Percentiles rank a stretch among this genome's conserved stretches.
Conservation (phyloP, 35 echinoderm and acorn worm genomes). For the Chiridota heheva region DNA sequence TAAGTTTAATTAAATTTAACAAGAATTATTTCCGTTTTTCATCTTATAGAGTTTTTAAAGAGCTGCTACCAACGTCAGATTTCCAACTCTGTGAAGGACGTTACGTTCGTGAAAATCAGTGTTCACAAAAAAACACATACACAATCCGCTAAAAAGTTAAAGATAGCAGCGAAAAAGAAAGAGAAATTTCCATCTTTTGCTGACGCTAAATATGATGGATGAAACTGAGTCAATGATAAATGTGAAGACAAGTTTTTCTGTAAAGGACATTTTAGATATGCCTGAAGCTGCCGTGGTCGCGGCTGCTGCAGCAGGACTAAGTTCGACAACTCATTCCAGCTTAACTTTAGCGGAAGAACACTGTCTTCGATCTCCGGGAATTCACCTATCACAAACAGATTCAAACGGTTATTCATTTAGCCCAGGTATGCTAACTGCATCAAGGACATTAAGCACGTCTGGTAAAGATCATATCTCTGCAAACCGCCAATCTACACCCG, state of each 20-base stretch:
- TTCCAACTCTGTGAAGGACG: too few species aligned
- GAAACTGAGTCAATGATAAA: slow-evolving; percentile 87
- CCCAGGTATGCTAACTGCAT: background rate
- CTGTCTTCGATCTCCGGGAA: slow-evolving; percentile 34
- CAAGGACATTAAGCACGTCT: background rate
- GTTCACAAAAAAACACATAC: too few species aligned
- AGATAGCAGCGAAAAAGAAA: too few species aligned
- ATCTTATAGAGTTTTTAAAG: too few species aligned
- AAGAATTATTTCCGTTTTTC: too few species aligned
- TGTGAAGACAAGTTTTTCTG: slow-evolving; percentile 95
- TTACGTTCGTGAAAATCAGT: too few species aligned
- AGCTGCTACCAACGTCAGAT: too few species aligned
- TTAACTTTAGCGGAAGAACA: background rate
- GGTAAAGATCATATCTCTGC: background rate
- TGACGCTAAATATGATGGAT: slow-evolving; percentile 64
- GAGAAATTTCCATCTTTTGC: too few species aligned
- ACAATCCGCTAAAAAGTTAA: too few species aligned
- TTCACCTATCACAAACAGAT: slow-evolving; percentile 5
- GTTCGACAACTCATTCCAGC: slow-evolving; percentile 12
- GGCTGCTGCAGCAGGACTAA: slow-evolving; percentile 59
- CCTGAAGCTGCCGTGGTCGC: slow-evolving; percentile 79
- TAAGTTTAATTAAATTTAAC: too few species aligned
- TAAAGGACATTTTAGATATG: slow-evolving; percentile 98
- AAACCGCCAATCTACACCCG: slow-evolving; percentile 25
- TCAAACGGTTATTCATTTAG: slow-evolving; percentile 39